These are phyloP conservation scores for Epirrhoe tristata DNA, from an alignment of 2,888 invertebrate genomes.

Conservation along the genomic window DNA sequence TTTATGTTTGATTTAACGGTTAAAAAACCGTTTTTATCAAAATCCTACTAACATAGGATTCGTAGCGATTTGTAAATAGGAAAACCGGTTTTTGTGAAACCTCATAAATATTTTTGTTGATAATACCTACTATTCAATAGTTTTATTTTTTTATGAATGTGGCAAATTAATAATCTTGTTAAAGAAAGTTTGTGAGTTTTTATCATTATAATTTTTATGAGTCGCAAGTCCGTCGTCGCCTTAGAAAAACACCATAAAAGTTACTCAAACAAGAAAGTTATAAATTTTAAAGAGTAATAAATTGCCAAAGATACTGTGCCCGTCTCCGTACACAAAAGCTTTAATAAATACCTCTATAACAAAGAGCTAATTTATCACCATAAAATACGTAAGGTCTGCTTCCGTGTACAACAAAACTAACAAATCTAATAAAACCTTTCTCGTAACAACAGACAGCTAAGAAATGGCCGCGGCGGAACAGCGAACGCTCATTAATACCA, in stretches of 20 bases:
- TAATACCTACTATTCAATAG: no score
- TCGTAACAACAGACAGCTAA: constrained; percentile 33
- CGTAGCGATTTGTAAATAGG: not conserved
- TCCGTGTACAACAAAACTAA: constrained; percentile 30
- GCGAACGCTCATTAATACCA: constrained; percentile 56
- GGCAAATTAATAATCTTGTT: no score
- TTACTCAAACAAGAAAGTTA: not conserved
- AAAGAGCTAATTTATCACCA: constrained; percentile 34
- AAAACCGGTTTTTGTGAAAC: not conserved
- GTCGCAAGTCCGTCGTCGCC: no score
- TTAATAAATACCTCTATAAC: constrained; percentile 24
- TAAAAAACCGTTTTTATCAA: not conserved
- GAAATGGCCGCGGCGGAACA: constrained; percentile 41
- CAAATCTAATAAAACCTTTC: constrained; percentile 31
- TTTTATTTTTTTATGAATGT: no score
- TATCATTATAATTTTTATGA: no score
- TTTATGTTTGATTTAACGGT: constrained; percentile 1
- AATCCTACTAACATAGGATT: not conserved
- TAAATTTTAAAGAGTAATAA: not conserved
- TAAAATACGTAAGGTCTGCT: constrained; percentile 29
- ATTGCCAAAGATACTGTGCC: not conserved
- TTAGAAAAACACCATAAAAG: no score
- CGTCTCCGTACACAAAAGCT: constrained; percentile 6
- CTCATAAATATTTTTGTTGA: not conserved
- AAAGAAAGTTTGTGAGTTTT: no score